Evolutionary conservation across 2,113 vertebrate genomes (phyloP).

Genomic region (Cryptotis parvus): DNA sequence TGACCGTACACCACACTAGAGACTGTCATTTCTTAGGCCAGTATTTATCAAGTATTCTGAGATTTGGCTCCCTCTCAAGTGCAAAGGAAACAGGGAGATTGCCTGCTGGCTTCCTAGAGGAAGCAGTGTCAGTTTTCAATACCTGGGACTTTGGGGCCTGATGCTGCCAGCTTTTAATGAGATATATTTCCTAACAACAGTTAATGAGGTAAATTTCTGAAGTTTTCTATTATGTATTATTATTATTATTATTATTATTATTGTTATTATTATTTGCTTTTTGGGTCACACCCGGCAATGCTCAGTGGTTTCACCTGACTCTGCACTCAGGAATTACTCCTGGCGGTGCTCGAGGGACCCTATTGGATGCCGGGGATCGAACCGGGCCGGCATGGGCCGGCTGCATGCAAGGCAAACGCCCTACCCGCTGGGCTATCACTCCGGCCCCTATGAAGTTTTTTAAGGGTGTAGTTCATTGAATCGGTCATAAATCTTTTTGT

Average conservation of each 20-base stretch:
- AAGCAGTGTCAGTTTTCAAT: neutral
- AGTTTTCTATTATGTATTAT: no score
- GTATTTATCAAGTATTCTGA: neutral
- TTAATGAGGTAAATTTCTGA: slow-evolving; percentile 34
- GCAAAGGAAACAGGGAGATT: neutral
- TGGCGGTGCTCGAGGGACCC: no score
- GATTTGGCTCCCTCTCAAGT: neutral
- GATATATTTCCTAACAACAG: neutral
- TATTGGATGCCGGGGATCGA: no score
- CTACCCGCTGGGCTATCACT: no score
- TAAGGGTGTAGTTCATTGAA: neutral
- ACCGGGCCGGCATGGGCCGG: no score
- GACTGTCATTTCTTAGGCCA: neutral
- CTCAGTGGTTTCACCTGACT: no score
- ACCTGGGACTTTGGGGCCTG: neutral
- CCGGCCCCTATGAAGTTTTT: slow-evolving; percentile 50
- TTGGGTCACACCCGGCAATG: no score
- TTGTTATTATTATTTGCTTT: no score
- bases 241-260: no score
- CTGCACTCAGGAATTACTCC: no score
- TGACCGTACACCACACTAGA: neutral
- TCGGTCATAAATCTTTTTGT: slow-evolving; percentile 29
- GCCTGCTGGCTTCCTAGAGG: neutral
- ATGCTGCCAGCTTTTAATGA: neutral
- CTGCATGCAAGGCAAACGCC: no score